Percentiles rank a stretch among this genome's conserved stretches.
Evolutionary conservation across 64 coral and sea anemone genomes (phyloP).

Genomic region (Actinia tenebrosa): DNA sequence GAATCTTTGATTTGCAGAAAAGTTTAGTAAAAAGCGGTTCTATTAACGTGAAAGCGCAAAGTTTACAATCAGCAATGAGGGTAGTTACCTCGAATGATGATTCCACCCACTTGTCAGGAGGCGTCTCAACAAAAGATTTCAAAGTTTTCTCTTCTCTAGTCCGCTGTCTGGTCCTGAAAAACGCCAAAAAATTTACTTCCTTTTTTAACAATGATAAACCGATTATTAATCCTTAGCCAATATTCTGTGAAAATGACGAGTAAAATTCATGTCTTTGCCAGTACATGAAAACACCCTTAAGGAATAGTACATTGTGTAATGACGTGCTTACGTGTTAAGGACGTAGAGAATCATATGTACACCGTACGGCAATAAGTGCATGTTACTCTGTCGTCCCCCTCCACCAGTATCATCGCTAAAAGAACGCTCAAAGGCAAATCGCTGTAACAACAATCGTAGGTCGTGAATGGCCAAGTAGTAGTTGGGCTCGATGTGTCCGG

Average conservation of each 20-base stretch:
- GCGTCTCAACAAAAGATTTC: conserved; percentile 70
- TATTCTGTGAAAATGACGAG: too few relatives aligned
- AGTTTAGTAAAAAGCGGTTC: too few relatives aligned
- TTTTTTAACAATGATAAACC: too few relatives aligned
- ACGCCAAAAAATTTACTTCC: neutral
- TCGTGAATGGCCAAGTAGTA: conserved; percentile 84
- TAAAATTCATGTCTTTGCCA: neutral
- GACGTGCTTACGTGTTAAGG: conserved; percentile 70
- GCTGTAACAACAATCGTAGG: conserved; percentile 75
- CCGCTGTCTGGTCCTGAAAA: conserved; percentile 74
- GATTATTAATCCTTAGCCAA: too few relatives aligned
- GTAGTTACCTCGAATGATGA: conserved; percentile 70
- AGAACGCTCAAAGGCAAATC: conserved; percentile 90
- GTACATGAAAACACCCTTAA: too few relatives aligned
- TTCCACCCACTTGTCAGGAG: conserved; percentile 75
- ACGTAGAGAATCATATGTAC: conserved; percentile 97
- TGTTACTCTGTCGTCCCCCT: conserved; percentile 91
- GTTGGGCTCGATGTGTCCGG: conserved; percentile 89
- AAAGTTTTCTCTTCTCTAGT: conserved; percentile 84
- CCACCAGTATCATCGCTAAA: conserved; percentile 98
- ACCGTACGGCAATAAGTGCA: conserved; percentile 89
- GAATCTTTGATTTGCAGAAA: too few relatives aligned
- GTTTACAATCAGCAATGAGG: neutral
- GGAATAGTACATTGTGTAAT: neutral
- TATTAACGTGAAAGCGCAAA: too few relatives aligned